Conservation (phyloP, 2,888 invertebrate genomes). For the Caenorhabditis zanzibari region DNA sequence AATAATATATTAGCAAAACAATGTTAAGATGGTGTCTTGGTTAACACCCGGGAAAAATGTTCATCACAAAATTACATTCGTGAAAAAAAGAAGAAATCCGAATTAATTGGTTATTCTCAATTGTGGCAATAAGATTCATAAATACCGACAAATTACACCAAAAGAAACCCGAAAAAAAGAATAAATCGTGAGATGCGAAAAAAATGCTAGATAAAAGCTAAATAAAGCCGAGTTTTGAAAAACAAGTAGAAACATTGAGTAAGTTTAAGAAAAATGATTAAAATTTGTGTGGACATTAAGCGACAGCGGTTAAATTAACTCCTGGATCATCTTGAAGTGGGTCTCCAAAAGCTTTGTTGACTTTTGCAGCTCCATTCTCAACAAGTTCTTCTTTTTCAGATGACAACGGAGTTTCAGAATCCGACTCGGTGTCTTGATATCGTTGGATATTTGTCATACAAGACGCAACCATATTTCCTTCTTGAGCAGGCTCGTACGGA, state of each 20-base stretch:
- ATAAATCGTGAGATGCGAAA: not conserved
- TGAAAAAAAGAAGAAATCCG: not conserved
- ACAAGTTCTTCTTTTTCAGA: no score
- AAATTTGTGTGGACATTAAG: no score
- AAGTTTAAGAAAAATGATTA: no score
- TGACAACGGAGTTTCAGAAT: not conserved
- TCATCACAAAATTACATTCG: constrained; percentile 40
- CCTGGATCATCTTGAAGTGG: no score
- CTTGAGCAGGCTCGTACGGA: constrained; percentile 1
- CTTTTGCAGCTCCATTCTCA: not conserved
- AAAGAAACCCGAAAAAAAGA: not conserved
- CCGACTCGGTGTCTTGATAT: not conserved
- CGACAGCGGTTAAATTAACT: no score
- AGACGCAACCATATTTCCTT: constrained; percentile 1
- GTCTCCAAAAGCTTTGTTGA: not conserved
- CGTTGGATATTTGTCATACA: constrained; percentile 10
- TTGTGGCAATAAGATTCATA: constrained; percentile 14
- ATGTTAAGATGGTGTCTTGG: no score
- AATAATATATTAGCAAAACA: no score
- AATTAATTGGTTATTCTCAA: not conserved
- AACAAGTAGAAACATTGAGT: no score
- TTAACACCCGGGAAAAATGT: constrained; percentile 25
- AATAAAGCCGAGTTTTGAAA: no score
- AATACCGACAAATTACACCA: not conserved
- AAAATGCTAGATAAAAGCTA: not conserved